Percentiles rank a stretch among this genome's conserved stretches.
These are phyloP conservation scores for Uloborus diversus DNA, from an alignment of 1,140 invertebrate species.

Conservation along the genomic window DNA sequence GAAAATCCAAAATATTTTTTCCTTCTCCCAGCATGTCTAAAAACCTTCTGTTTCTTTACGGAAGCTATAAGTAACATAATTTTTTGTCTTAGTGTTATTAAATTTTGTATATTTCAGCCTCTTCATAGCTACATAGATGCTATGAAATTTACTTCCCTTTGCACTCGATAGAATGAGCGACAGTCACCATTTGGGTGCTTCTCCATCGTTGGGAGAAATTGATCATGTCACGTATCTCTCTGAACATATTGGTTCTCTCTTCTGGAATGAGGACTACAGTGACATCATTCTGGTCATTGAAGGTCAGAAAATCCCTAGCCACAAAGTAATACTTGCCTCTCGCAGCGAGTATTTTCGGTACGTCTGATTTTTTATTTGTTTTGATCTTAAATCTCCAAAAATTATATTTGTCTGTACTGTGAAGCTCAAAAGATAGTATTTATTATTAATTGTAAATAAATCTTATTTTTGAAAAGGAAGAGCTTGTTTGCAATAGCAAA, in stretches of 20 bases:
- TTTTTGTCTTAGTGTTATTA: no score
- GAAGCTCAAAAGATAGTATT: no score
- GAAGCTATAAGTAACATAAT: no score
- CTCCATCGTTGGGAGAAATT: conserved; percentile 64
- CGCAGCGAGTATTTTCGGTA: conserved; percentile 93
- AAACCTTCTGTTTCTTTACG: no score
- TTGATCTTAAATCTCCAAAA: background rate
- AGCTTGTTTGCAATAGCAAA: no score
- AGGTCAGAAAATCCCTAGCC: conserved; percentile 80
- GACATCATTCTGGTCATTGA: conserved; percentile 91
- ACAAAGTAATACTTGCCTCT: conserved; percentile 90
- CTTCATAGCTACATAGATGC: background rate
- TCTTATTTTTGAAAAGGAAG: no score
- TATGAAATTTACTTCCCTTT: conserved; percentile 2
- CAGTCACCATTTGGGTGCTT: conserved; percentile 55
- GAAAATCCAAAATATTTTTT: no score
- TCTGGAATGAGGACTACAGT: conserved; percentile 86
- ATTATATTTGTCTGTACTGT: no score
- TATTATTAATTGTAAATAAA: no score
- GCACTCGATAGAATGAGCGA: conserved; percentile 58
- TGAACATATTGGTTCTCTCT: conserved; percentile 82
- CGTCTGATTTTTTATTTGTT: background rate
- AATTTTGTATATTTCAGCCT: no score
- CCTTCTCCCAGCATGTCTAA: no score
- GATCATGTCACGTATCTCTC: conserved; percentile 72